Evolutionary conservation across 2,113 vertebrate genomes (phyloP).

Genomic region (Pomatorhinus ruficollis): DNA sequence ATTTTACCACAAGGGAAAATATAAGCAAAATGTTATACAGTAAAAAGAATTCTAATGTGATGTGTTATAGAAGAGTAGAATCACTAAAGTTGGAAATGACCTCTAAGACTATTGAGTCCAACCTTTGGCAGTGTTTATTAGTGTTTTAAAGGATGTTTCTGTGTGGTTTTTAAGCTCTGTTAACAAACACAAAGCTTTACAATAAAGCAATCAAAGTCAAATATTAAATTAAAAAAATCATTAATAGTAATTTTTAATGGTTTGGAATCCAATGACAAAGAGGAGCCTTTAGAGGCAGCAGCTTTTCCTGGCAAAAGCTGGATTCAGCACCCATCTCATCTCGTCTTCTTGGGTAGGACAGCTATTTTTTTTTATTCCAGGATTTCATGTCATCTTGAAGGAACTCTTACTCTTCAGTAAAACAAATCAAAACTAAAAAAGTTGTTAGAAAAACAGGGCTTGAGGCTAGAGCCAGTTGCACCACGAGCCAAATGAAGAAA

Average conservation of each 20-base stretch:
- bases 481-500: background rate
- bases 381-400: background rate
- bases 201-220: background rate
- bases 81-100: background rate
- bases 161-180: background rate
- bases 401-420: background rate
- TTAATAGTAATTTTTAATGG: too few species aligned
- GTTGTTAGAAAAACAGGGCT: background rate
- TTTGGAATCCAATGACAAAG: background rate
- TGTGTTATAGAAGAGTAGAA: background rate
- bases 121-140: background rate
- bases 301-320: background rate
- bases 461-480: background rate
- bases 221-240: background rate
- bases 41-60: background rate
- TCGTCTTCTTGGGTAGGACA: background rate
- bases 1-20: background rate
- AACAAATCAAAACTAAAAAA: background rate
- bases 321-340: background rate
- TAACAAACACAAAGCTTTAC: background rate
- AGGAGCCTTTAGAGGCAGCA: background rate
- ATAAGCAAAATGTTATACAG: background rate
- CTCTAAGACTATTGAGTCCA: fast-evolving
- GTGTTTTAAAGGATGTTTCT: background rate
- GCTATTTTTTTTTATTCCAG: background rate